Evolutionary conservation across 2,888 invertebrate genomes (phyloP).

Genomic region (Clunio marinus): DNA sequence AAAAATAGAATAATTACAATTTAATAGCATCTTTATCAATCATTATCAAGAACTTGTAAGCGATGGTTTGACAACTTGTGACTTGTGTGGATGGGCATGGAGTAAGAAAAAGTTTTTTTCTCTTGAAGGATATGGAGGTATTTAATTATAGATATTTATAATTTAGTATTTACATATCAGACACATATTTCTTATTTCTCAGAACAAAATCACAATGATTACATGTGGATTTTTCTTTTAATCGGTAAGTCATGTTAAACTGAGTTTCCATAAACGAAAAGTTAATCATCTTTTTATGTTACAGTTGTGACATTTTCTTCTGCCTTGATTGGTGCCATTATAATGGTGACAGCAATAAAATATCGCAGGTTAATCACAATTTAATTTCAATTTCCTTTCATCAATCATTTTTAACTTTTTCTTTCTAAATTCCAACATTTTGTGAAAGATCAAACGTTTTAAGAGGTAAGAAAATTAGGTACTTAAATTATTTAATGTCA

Average conservation of each 20-base stretch:
- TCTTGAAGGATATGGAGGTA: conserved; percentile 51
- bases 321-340: background rate
- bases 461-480: too few species aligned
- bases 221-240: background rate
- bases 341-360: background rate
- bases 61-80: conserved; percentile 68
- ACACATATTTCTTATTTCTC: background rate
- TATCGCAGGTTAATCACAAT: conserved; percentile 5
- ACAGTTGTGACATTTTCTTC: background rate
- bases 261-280: too few species aligned
- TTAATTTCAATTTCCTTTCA: background rate
- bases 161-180: background rate
- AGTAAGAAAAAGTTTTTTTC: conserved; percentile 57
- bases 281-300: too few species aligned
- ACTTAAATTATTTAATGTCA: too few species aligned
- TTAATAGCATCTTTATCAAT: background rate
- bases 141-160: background rate
- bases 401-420: background rate
- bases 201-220: background rate
- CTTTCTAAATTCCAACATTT: too few species aligned
- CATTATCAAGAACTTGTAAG: conserved; percentile 54
- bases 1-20: background rate
- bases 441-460: too few species aligned
- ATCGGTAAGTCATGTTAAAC: background rate
- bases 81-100: conserved; percentile 70